Conservation (phyloP, 2,797 vertebrate species). For the Tokudaia muenninki region DNA sequence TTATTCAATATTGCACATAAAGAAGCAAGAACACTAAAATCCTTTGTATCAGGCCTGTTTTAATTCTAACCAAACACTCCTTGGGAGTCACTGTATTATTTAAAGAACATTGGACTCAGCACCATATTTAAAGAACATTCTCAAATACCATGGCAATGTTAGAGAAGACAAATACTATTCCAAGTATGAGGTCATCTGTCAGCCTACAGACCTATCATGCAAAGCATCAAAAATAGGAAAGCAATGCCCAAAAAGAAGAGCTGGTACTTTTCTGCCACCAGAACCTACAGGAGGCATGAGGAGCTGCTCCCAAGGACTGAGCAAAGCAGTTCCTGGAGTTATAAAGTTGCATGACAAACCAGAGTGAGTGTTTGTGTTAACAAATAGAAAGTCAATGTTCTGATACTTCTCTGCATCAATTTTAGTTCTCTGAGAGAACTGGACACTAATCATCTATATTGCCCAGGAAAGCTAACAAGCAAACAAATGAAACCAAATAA, state of each 20-base stretch:
- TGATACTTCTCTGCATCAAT: neutral
- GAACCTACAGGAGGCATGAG: neutral
- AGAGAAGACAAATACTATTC: neutral
- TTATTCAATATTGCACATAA: neutral
- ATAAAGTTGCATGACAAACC: neutral
- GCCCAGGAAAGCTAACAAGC: neutral
- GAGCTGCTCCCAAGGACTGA: neutral
- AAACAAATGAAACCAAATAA: neutral
- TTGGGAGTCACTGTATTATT: constrained; percentile 43
- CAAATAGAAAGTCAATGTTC: neutral
- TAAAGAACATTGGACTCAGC: constrained; percentile 39
- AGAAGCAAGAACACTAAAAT: neutral
- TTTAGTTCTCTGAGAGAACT: neutral
- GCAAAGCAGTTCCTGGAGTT: neutral
- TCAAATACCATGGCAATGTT: constrained; percentile 52
- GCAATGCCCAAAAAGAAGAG: neutral
- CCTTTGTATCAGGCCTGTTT: constrained; percentile 9
- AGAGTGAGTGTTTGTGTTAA: neutral
- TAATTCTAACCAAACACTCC: neutral
- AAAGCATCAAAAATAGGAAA: neutral
- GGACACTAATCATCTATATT: neutral
- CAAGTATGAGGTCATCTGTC: constrained; percentile 47
- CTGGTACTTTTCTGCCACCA: neutral
- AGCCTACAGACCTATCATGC: constrained; percentile 19
- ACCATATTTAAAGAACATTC: constrained; percentile 44